Percentiles rank a stretch among this genome's conserved stretches.
Conservation (phyloP, 2,888 invertebrate species). For the Polietes domitor region DNA sequence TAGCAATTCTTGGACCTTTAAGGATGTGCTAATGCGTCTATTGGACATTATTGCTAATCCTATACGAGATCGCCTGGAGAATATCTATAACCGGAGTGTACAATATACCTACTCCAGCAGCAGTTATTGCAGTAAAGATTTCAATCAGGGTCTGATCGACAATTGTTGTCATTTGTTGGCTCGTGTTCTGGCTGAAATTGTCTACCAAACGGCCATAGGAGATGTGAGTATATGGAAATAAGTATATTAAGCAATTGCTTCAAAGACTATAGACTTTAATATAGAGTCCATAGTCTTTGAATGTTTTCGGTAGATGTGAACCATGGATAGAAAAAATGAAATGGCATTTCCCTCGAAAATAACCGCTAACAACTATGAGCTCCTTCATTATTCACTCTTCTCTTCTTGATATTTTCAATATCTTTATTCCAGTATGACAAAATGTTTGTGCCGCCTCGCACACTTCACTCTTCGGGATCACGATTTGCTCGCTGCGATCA, state of each 20-base stretch:
- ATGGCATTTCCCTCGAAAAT: too few relatives aligned
- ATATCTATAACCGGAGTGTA: constrained; percentile 77
- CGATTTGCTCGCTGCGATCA: constrained; percentile 95
- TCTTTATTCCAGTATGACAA: constrained; percentile 76
- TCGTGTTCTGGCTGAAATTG: constrained; percentile 93
- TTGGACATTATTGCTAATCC: constrained; percentile 91
- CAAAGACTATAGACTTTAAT: too few relatives aligned
- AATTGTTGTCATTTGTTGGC: constrained; percentile 90
- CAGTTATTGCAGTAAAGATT: constrained; percentile 76
- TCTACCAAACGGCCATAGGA: constrained; percentile 88
- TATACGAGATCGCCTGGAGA: constrained; percentile 83
- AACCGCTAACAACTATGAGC: too few relatives aligned
- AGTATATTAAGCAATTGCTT: too few relatives aligned
- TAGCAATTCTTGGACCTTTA: constrained; percentile 82
- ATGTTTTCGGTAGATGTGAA: too few relatives aligned
- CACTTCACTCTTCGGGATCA: constrained; percentile 92
- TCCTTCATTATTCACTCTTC: too few relatives aligned
- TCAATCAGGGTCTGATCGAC: constrained; percentile 83
- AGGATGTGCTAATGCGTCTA: constrained; percentile 91
- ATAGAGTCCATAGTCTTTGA: too few relatives aligned
- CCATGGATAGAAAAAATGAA: too few relatives aligned
- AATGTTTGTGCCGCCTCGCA: constrained; percentile 83
- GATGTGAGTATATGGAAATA: constrained; percentile 85
- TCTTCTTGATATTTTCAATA: background rate
- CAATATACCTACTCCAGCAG: constrained; percentile 78